These are phyloP conservation scores for Montipora foliosa DNA, from an alignment of 64 coral and sea anemone species.

Conservation along the genomic window DNA sequence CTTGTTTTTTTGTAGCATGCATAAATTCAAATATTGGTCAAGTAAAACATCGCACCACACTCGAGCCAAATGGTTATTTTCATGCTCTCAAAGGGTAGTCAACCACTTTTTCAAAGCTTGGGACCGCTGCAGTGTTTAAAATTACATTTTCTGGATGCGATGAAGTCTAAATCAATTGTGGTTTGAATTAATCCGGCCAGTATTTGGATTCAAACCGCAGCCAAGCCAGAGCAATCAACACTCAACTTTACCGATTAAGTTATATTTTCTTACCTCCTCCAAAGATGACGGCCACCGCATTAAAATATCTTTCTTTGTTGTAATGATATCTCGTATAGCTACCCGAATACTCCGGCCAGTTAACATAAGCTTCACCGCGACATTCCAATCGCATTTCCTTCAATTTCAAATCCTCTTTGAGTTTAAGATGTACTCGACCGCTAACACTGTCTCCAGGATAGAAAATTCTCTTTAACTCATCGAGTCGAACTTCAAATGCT, in stretches of 20 bases:
- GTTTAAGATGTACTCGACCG: slow-evolving; percentile 61
- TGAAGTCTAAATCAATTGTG: not conserved
- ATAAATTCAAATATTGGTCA: too few species aligned
- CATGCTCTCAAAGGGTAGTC: too few species aligned
- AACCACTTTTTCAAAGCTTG: not conserved
- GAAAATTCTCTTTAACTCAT: slow-evolving; percentile 49
- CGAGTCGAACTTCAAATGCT: slow-evolving; percentile 68
- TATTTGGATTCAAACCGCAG: not conserved
- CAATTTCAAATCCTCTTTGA: slow-evolving; percentile 53
- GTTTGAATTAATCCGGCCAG: not conserved
- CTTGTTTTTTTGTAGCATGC: too few species aligned
- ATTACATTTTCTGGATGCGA: not conserved
- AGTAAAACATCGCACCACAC: not conserved
- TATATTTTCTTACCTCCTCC: slow-evolving; percentile 15
- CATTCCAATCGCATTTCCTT: slow-evolving; percentile 79
- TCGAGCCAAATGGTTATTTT: not conserved
- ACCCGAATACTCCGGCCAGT: slow-evolving; percentile 69
- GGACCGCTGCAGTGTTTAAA: not conserved
- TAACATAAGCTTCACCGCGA: slow-evolving; percentile 66
- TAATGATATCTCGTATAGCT: slow-evolving; percentile 74
- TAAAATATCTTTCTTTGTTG: slow-evolving; percentile 65
- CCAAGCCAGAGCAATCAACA: too few species aligned
- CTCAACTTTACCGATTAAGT: too few species aligned
- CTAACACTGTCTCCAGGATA: slow-evolving; percentile 62
- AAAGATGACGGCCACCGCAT: slow-evolving; percentile 47